phyloP scores from a whole-genome alignment of 2,888 invertebrate species.

The Ischnura elegans region DNA sequence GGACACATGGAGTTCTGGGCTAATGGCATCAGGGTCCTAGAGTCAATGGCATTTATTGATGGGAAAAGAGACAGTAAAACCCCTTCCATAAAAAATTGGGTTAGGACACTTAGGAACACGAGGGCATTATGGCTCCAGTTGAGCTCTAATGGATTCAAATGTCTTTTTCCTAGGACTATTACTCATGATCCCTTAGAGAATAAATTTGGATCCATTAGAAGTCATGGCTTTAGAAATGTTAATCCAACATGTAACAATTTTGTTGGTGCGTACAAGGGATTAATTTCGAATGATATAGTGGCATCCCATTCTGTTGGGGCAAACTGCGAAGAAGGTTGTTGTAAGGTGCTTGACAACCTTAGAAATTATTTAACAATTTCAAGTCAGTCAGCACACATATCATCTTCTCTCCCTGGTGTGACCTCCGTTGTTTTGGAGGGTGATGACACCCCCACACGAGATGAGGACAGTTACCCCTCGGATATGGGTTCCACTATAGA shows the following conservation, averaged over 20 bases:
- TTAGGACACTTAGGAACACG: constrained; percentile 25
- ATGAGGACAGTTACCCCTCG: too few species aligned
- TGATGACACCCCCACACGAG: not conserved
- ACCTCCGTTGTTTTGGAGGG: not conserved
- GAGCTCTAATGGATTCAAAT: constrained; percentile 6
- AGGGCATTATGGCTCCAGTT: not conserved
- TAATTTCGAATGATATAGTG: not conserved
- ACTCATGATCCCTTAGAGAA: constrained; percentile 22
- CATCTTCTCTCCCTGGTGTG: not conserved
- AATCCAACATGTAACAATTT: constrained; percentile 12
- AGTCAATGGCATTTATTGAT: constrained; percentile 36
- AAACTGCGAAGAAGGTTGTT: constrained; percentile 17
- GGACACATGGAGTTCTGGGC: constrained; percentile 1
- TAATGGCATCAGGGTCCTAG: constrained; percentile 15
- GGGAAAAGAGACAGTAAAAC: not conserved
- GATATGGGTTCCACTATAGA: not conserved
- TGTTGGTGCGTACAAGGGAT: constrained; percentile 12
- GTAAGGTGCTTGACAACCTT: too few species aligned
- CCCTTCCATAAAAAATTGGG: constrained; percentile 8
- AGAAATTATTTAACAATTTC: not conserved
- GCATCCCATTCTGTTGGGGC: too few species aligned
- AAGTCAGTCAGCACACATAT: not conserved
- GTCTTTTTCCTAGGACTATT: not conserved
- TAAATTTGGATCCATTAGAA: constrained; percentile 2
- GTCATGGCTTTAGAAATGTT: constrained; percentile 22